These are phyloP conservation scores for Papilio xuthus DNA, from an alignment of 1,140 invertebrate genomes.

Conservation along the genomic window DNA sequence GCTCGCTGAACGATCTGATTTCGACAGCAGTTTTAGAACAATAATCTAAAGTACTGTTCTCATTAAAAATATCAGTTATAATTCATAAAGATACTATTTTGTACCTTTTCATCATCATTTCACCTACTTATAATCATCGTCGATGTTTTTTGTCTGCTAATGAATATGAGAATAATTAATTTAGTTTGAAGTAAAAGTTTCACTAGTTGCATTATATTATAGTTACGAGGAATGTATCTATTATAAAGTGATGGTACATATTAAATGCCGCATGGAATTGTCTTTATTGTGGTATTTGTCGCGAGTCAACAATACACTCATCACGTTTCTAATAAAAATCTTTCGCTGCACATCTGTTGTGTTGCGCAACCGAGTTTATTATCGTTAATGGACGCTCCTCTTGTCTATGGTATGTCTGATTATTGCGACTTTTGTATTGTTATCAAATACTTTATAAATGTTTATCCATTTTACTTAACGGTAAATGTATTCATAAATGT, in stretches of 20 bases:
- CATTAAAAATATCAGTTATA: not conserved
- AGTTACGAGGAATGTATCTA: not conserved
- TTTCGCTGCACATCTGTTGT: slow-evolving; percentile 67
- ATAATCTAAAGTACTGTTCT: not conserved
- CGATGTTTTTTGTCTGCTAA: not conserved
- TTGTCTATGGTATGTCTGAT: slow-evolving; percentile 63
- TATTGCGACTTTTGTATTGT: slow-evolving; percentile 18
- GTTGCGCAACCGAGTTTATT: slow-evolving; percentile 76
- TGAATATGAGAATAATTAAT: not conserved
- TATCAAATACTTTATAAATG: slow-evolving; percentile 22
- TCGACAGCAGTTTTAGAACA: slow-evolving; percentile 50
- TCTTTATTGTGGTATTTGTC: slow-evolving; percentile 3
- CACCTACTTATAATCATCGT: not conserved
- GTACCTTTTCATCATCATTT: too few species aligned
- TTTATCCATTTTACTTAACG: slow-evolving; percentile 21
- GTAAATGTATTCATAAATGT: slow-evolving; percentile 5
- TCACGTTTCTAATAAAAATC: slow-evolving; percentile 80
- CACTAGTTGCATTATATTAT: not conserved
- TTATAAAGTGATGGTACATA: not conserved
- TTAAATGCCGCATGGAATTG: not conserved
- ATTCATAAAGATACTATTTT: not conserved
- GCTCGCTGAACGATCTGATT: slow-evolving; percentile 58
- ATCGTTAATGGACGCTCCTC: slow-evolving; percentile 67
- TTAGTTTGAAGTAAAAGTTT: not conserved
- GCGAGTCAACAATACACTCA: slow-evolving; percentile 51